A percentile compares a stretch with the other conserved stretches of the same genome.
Evolutionary conservation across 2,113 vertebrate genomes (phyloP).

Genomic region (Nettapus auritus): DNA sequence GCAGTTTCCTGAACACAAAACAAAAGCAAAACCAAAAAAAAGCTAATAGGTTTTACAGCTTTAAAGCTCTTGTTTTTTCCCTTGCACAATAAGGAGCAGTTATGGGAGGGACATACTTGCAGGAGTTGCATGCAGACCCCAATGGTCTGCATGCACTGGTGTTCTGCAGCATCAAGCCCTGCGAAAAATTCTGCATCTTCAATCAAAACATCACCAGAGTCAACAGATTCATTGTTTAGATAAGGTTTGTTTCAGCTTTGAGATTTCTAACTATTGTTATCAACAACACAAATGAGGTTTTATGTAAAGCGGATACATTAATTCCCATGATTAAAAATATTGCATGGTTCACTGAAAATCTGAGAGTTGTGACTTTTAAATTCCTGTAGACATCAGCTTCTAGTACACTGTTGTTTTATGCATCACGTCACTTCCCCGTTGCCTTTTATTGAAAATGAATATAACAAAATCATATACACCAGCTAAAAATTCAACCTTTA

Average conservation of each 20-base stretch:
- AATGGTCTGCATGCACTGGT: background rate
- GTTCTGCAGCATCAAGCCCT: background rate
- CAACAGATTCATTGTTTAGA: constrained; percentile 21
- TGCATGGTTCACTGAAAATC: background rate
- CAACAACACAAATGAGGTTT: background rate
- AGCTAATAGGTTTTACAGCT: background rate
- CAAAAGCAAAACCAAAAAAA: background rate
- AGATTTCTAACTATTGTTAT: background rate
- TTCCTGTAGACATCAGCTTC: constrained; percentile 9
- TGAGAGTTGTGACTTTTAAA: background rate
- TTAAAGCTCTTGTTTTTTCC: background rate
- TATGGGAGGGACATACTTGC: background rate
- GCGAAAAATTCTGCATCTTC: background rate
- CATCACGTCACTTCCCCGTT: background rate
- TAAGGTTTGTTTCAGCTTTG: background rate
- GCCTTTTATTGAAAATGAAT: constrained; percentile 8
- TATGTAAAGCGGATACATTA: background rate
- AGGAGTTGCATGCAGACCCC: background rate
- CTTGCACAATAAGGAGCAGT: background rate
- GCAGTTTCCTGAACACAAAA: background rate
- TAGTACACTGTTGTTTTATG: constrained; percentile 36
- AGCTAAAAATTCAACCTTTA: constrained; percentile 21
- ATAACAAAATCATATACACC: background rate
- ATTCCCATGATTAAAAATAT: constrained; percentile 16
- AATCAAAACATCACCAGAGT: background rate